A percentile compares a stretch with the other conserved stretches of the same genome.
phyloP scores from a whole-genome alignment of 2,113 vertebrate genomes.

The Apus apus region DNA sequence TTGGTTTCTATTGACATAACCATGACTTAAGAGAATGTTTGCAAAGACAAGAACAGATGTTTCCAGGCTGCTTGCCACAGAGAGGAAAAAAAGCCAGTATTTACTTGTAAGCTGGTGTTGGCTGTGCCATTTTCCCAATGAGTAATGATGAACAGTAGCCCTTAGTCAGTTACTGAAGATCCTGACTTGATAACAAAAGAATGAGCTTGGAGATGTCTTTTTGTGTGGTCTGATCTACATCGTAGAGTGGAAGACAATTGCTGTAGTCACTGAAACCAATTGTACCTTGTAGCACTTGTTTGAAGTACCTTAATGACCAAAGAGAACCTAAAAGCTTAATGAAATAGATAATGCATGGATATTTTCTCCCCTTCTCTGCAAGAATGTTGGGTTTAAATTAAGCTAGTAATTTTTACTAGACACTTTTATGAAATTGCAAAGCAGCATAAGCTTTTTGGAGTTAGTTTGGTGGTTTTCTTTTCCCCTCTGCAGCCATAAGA shows the following conservation, averaged over 20 bases:
- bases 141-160: conserved; percentile 6
- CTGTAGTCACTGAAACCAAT: background rate
- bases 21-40: conserved; percentile 59
- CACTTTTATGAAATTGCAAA: background rate
- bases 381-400: background rate
- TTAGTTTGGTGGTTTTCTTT: background rate
- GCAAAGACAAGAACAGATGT: conserved; percentile 59
- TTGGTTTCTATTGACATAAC: conserved; percentile 63
- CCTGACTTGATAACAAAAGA: conserved; percentile 2
- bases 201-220: background rate
- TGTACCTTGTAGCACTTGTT: background rate
- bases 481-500: background rate
- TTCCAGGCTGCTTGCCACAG: conserved; percentile 48
- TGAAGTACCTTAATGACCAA: background rate
- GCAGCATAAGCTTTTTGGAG: background rate
- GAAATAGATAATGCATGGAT: background rate
- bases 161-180: conserved; percentile 19
- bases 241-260: background rate
- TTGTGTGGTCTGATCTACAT: background rate
- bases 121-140: conserved; percentile 15
- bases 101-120: conserved; percentile 6
- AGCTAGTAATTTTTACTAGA: background rate
- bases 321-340: background rate
- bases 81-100: background rate
- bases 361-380: background rate